Conservation (phyloP, 2,888 invertebrate species). For the Physocephala rufipes region DNA sequence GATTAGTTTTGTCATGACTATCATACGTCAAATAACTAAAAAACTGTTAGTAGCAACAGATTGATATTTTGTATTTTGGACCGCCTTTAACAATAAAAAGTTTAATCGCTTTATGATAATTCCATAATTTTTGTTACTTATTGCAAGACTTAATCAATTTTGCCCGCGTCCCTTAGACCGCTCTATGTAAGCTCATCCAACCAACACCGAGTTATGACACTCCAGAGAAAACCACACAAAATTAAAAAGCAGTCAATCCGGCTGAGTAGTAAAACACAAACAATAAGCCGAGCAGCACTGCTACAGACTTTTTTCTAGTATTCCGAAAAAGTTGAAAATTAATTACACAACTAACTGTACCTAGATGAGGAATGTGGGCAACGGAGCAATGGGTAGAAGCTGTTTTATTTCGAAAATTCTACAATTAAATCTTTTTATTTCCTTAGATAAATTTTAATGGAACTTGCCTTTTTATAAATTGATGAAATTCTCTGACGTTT, state of each 20-base stretch:
- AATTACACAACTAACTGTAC: slow-evolving; percentile 7
- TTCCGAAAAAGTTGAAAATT: background rate
- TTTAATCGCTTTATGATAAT: too few relatives aligned
- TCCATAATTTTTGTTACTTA: too few relatives aligned
- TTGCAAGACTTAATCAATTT: too few relatives aligned
- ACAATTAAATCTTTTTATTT: background rate
- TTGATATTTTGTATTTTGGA: too few relatives aligned
- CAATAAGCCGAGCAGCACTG: too few relatives aligned
- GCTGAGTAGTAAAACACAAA: background rate
- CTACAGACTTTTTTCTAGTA: background rate
- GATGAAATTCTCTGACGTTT: background rate
- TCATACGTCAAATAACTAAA: too few relatives aligned
- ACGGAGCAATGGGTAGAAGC: background rate
- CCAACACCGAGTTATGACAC: background rate
- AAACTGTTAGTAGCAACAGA: too few relatives aligned
- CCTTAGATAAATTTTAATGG: background rate
- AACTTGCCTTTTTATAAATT: slow-evolving; percentile 22
- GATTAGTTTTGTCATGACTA: too few relatives aligned
- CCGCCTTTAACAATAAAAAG: too few relatives aligned
- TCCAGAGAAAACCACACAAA: background rate
- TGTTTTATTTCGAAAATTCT: background rate
- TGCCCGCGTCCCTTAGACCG: too few relatives aligned
- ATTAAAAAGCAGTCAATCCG: slow-evolving; percentile 5
- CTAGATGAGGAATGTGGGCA: background rate
- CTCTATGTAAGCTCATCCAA: too few relatives aligned